Conservation (phyloP, 2,797 vertebrate genomes). For the Tadarida brasiliensis region DNA sequence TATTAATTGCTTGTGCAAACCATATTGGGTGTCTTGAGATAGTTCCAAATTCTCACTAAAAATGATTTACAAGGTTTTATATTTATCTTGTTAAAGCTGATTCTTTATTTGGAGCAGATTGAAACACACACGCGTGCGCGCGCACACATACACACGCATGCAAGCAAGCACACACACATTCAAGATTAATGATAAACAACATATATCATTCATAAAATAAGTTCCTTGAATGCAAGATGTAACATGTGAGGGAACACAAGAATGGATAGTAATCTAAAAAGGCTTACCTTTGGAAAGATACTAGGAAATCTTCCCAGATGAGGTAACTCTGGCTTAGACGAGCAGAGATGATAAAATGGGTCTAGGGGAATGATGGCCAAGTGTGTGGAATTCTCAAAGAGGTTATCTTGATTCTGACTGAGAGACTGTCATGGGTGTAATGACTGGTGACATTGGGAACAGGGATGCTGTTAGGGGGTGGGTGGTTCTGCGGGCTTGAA, state of each 20-base stretch:
- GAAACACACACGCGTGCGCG: not conserved
- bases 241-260: not conserved
- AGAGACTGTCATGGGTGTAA: not conserved
- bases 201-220: not conserved
- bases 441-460: not conserved
- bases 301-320: not conserved
- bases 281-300: not conserved
- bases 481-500: not conserved
- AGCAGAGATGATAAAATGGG: not conserved
- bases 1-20: not conserved
- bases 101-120: not conserved
- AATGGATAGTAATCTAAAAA: not conserved
- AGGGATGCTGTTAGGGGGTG: not conserved
- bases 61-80: not conserved
- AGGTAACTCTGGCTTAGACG: not conserved
- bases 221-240: not conserved
- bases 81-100: not conserved
- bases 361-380: not conserved
- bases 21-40: not conserved
- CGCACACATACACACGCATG: not conserved
- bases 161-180: not conserved
- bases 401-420: not conserved
- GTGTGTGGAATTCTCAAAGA: not conserved
- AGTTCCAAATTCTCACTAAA: not conserved
- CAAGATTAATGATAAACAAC: not conserved